A percentile compares a stretch with the other conserved stretches of the same genome.
phyloP scores from a whole-genome alignment of 2,888 invertebrate species.

The Camptogramma bilineatum region DNA sequence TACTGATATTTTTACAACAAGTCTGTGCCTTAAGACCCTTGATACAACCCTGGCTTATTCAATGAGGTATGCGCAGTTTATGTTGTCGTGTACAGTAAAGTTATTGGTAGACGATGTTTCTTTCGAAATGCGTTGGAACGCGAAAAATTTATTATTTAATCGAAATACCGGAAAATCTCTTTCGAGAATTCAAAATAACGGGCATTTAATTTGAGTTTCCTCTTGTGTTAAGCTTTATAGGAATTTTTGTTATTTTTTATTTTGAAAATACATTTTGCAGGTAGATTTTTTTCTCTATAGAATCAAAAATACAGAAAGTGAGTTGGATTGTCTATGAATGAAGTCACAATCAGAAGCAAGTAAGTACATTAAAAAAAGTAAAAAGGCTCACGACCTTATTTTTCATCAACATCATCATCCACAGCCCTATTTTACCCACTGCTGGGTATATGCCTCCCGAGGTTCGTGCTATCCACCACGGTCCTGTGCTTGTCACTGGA shows the following conservation, averaged over 20 bases:
- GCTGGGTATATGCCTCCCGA: no score
- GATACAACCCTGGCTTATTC: slow-evolving; percentile 33
- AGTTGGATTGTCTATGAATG: no score
- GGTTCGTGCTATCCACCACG: no score
- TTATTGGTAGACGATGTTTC: slow-evolving; percentile 34
- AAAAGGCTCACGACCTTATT: no score
- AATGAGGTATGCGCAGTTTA: slow-evolving; percentile 42
- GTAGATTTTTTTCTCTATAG: not conserved
- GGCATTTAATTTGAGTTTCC: slow-evolving; percentile 9
- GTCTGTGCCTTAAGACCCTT: not conserved
- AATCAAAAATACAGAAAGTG: no score
- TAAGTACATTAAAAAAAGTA: no score
- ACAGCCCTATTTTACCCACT: no score
- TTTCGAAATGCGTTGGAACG: slow-evolving; percentile 28
- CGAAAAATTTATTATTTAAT: slow-evolving; percentile 26
- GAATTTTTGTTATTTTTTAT: not conserved
- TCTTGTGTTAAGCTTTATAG: not conserved
- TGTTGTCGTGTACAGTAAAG: slow-evolving; percentile 35
- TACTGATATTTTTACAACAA: no score
- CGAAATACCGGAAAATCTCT: slow-evolving; percentile 12
- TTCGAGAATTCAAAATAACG: slow-evolving; percentile 6
- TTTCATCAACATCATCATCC: no score
- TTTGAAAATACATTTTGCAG: not conserved
- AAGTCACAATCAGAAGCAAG: no score
- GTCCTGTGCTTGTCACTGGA: no score